A percentile compares a stretch with the other conserved stretches of the same genome.
Conservation (phyloP, 2,797 vertebrate species). For the Ctenopoma multispine region DNA sequence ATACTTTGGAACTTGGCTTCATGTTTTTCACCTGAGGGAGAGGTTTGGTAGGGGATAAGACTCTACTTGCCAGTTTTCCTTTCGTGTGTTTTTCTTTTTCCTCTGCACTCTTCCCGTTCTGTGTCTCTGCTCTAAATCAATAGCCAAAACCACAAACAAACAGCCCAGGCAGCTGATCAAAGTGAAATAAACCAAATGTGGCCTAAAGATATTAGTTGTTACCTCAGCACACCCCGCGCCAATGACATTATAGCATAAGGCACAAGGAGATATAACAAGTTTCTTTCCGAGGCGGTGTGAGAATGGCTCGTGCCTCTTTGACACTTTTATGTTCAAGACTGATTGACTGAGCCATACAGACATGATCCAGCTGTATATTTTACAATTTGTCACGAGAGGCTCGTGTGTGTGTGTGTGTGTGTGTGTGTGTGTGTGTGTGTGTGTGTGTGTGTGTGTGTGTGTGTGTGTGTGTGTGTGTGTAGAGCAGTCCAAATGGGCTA, state of each 20-base stretch:
- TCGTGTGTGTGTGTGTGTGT: background rate
- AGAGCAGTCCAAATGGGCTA: constrained; percentile 33
- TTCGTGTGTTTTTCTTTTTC: constrained; percentile 8
- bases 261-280: no score
- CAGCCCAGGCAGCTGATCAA: constrained; percentile 10
- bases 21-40: background rate
- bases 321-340: constrained; percentile 40
- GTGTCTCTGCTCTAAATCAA: constrained; percentile 11
- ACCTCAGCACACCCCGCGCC: background rate
- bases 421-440: constrained; percentile 4
- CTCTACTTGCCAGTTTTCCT: background rate
- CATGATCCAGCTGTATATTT: constrained; percentile 10
- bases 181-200: constrained; percentile 2
- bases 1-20: background rate
- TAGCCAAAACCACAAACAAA: constrained; percentile 34
- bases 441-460: background rate
- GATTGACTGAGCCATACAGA: constrained; percentile 38
- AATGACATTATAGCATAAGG: constrained; percentile 22
- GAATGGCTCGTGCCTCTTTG: constrained; percentile 37
- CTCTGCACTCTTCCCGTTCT: background rate
- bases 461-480: background rate
- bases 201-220: constrained; percentile 1
- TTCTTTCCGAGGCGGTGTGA: no score
- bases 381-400: constrained; percentile 20
- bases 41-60: background rate